Percentiles rank a stretch among this genome's conserved stretches.
Evolutionary conservation across 2,797 vertebrate species (phyloP).

Genomic region (Leuciscus waleckii): DNA sequence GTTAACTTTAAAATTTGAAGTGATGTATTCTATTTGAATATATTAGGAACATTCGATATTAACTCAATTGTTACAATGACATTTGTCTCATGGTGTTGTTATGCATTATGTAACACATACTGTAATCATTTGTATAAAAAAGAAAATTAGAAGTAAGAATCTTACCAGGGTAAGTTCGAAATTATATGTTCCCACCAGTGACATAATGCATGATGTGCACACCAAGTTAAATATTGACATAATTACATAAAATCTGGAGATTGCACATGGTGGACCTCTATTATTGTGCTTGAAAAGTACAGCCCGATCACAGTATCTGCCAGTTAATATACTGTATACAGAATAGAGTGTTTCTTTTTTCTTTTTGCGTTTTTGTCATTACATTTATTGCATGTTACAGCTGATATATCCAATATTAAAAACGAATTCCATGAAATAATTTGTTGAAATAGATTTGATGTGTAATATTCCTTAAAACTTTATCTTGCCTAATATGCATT

Average conservation of each 20-base stretch:
- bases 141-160: background rate
- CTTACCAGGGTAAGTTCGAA: background rate
- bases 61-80: background rate
- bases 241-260: background rate
- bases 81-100: background rate
- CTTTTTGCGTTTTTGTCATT: background rate
- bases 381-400: background rate
- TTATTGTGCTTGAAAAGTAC: background rate
- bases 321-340: background rate
- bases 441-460: background rate
- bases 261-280: background rate
- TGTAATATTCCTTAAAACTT: background rate
- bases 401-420: background rate
- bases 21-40: no score
- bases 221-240: conserved; percentile 10
- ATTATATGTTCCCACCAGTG: background rate
- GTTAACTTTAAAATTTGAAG: no score
- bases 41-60: background rate
- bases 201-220: conserved; percentile 14
- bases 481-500: background rate
- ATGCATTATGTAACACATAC: background rate
- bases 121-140: background rate
- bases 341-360: background rate
- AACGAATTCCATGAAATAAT: background rate
- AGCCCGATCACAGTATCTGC: background rate